Percentiles rank a stretch among this genome's conserved stretches.
These are phyloP conservation scores for Adelphocoris suturalis DNA, from an alignment of 2,888 invertebrate species.

Conservation along the genomic window DNA sequence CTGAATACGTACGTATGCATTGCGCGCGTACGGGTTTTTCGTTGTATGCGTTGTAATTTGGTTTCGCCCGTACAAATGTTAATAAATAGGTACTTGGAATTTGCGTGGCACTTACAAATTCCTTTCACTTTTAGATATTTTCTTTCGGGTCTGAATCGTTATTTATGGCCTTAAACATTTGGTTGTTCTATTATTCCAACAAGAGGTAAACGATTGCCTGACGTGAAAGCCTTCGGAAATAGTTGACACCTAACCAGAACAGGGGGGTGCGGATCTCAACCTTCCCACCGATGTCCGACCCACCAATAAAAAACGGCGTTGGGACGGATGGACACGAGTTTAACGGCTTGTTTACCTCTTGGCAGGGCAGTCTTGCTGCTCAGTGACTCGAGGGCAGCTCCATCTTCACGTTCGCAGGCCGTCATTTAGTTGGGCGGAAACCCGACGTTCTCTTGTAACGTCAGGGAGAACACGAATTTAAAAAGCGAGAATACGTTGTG, in stretches of 20 bases:
- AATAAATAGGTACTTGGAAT: too few species aligned
- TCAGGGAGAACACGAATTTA: not conserved
- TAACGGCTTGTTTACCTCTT: constrained; percentile 7
- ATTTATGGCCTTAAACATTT: too few species aligned
- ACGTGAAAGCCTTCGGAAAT: not conserved
- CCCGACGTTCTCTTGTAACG: not conserved
- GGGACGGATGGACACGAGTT: constrained; percentile 6
- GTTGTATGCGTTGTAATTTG: too few species aligned
- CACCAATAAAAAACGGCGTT: not conserved
- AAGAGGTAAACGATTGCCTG: not conserved
- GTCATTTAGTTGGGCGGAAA: not conserved
- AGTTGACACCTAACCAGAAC: not conserved
- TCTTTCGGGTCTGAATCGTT: too few species aligned
- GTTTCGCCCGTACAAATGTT: too few species aligned
- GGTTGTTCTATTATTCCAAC: too few species aligned
- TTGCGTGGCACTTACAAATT: too few species aligned
- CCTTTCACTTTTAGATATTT: too few species aligned
- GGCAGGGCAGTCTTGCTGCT: not conserved
- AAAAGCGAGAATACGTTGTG: not conserved
- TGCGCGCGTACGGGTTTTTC: too few species aligned
- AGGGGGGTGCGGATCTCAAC: not conserved
- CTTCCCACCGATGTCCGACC: not conserved
- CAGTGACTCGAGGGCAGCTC: not conserved
- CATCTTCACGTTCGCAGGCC: not conserved
- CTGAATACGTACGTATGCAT: too few species aligned